Evolutionary conservation across 2,113 vertebrate genomes (phyloP), one percentile per base, ranked within the genome.

Genomic region (Merops nubicus): DNA sequence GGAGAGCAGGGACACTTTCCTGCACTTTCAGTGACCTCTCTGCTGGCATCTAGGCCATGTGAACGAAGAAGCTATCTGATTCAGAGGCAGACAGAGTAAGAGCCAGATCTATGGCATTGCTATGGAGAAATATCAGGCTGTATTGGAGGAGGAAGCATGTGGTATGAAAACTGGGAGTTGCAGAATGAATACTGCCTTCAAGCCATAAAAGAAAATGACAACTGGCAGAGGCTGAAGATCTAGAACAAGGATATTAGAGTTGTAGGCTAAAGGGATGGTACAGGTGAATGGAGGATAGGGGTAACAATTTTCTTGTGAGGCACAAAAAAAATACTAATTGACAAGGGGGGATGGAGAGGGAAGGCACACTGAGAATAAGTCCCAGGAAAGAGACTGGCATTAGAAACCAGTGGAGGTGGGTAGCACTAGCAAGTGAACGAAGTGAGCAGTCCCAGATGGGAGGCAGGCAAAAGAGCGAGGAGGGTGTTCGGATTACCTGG

Each of bases 11-110:
- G 87, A 94, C 74, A 79, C 25, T 93, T 78, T 26, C 28, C 62
- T 95, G 93, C 81, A 89, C 91, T 95, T 85, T 87, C 74, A 19
- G 62, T 96, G 95, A 95, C 87, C 94, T 89, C 89, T 87, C 69
- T 88, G 51, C 57, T 95, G 91, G 91, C 89, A 93, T 94, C 43
- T 31, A 60, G 89, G 77, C 84, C 60, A 23, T 40, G 51, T 12
- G 73, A 87, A 81, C 63, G 72, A 95, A 86, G 68, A 74, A 86
- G 72, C 21, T 17, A 5, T 73, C 60, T 53, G 40, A 62, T 82
- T 78, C 73, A 93, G 74, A 64, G 21, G 85, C 82, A 88, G 87
- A 9, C 14, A 5, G 56, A 21, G 19, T 47, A 79, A 73, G 67
- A 82, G 50, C 28, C 40, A 83, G 45, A 80, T 45, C 59, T 38